phyloP scores from a whole-genome alignment of 2,113 vertebrate species.

The Heterotilapia buettikoferi region DNA sequence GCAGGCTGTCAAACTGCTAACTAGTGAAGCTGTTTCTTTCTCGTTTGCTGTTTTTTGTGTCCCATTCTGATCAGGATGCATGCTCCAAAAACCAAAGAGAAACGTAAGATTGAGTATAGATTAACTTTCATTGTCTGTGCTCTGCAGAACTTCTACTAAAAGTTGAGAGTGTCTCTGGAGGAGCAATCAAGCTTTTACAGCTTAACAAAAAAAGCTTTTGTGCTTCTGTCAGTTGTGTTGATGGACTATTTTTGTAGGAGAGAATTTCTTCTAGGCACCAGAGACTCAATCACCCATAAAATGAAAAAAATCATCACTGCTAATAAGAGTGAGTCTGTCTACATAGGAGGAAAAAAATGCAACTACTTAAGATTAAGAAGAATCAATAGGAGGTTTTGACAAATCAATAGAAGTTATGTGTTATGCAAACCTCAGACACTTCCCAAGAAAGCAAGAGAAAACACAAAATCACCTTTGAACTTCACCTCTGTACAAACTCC shows the following conservation, averaged over 20 bases:
- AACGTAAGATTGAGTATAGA: background rate
- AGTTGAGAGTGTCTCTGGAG: background rate
- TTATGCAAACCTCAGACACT: background rate
- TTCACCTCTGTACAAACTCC: background rate
- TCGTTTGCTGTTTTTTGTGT: background rate
- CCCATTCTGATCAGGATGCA: background rate
- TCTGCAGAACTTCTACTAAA: background rate
- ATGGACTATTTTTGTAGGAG: background rate
- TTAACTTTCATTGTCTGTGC: background rate
- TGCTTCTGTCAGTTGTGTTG: background rate
- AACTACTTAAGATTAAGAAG: background rate
- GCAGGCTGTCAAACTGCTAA: background rate
- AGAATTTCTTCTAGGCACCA: background rate
- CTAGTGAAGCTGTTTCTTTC: background rate
- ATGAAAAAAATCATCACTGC: background rate
- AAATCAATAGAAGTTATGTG: background rate
- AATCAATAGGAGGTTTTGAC: background rate
- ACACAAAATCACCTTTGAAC: background rate
- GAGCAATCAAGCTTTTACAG: background rate
- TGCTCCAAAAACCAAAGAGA: background rate
- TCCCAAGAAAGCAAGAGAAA: background rate
- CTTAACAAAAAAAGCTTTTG: background rate
- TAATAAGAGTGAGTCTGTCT: background rate
- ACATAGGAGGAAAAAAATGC: background rate
- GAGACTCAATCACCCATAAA: background rate